Percentiles rank a stretch among this genome's conserved stretches.
These are phyloP conservation scores for Bufo gargarizans DNA, from an alignment of 2,113 vertebrate species.

Conservation along the genomic window DNA sequence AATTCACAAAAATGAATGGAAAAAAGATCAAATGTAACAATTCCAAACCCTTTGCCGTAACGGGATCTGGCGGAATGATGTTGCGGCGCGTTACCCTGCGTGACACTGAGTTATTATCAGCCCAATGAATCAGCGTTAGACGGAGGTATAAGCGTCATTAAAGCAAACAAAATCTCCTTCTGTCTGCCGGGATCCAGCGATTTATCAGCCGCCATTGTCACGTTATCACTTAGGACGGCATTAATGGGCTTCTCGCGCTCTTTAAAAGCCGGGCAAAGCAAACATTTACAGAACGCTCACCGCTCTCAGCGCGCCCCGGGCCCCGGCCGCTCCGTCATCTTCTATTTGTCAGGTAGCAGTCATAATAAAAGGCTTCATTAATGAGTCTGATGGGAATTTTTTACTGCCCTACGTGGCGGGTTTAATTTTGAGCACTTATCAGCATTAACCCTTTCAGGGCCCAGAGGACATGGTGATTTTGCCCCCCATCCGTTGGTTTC, in stretches of 20 bases:
- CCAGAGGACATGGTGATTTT: too few relatives aligned
- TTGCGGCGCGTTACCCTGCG: neutral
- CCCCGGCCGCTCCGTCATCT: neutral
- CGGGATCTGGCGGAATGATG: neutral
- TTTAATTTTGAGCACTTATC: neutral
- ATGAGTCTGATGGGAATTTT: neutral
- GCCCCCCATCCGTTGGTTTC: too few relatives aligned
- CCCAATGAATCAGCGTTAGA: constrained; percentile 3
- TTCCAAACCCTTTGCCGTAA: neutral
- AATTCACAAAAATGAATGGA: too few relatives aligned
- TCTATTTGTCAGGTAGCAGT: neutral
- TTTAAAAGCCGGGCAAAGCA: constrained; percentile 41
- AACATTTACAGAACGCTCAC: constrained; percentile 24
- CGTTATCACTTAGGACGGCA: neutral
- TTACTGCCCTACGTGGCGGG: neutral
- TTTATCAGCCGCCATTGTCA: constrained; percentile 30
- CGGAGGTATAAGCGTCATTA: neutral
- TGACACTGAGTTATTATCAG: constrained; percentile 42
- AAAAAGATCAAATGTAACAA: too few relatives aligned
- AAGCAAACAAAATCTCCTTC: constrained; percentile 37
- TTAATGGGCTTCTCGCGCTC: constrained; percentile 18
- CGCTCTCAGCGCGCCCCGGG: neutral
- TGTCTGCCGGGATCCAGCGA: neutral
- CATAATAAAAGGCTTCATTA: constrained; percentile 13
- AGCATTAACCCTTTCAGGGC: neutral